Base-by-base conservation (phyloP, 2,113 vertebrate genomes). In the Xiphophorus hellerii region DNA sequence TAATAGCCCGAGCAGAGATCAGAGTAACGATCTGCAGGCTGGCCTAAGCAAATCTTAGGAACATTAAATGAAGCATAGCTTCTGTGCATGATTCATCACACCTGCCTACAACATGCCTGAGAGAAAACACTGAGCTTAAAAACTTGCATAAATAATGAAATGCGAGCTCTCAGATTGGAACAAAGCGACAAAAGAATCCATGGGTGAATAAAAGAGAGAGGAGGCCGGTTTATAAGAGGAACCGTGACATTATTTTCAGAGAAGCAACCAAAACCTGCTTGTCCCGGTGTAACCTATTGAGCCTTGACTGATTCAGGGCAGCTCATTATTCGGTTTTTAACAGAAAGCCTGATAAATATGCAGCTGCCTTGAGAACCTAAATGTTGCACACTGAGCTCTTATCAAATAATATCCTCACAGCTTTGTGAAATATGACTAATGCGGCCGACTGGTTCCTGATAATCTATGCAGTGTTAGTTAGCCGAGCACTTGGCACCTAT, bases 81-180 rank as follows among this genome's bases (percentile, higher is more conserved):
- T 44, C 27, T 1, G 30, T 92, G 76, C 64, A 88, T 90, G 82
- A 90, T 91, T 88, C 61, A 91, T 89, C 80, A 86, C 73, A 85
- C 75, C 75, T 77, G 58, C 74, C 78, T 79, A 30, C 44, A 42
- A 76, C 71, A 65, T 63, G 84, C 80, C 83, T 69, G 74, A 51
- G 48, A 33, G 61, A 60, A 71, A 51, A 51, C 48, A 17, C 66
- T 64, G 73, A 42, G 73, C 73, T 70, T 69, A 66, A 77, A 81
- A 71, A 77, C 62, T 35, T 60, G 48, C 68, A 79, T 82, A 88
- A 86, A 89, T 82, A 83, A 83, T 74, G 71, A 71, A 79, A 79
- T 83, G 83, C 89, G 13, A 74, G 62, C 37, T 62, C 71, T 85
- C 33, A 72, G 74, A 82, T 80, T 78, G 76, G 76, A 84, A 74